Evolutionary conservation across 2,113 vertebrate species (phyloP).

Genomic region (Mugil cephalus): DNA sequence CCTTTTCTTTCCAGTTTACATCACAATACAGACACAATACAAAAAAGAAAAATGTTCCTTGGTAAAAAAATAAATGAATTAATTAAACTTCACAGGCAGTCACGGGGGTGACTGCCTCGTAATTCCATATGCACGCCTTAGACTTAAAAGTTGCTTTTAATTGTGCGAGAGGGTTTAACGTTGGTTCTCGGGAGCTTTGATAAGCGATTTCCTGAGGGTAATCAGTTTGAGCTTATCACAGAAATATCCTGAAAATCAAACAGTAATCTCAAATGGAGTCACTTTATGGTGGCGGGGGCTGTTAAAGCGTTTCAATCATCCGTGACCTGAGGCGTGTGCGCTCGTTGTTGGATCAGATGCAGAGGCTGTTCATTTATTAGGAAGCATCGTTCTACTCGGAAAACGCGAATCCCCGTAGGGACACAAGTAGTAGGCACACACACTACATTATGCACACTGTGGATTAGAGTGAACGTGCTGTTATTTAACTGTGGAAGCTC

Average conservation of each 20-base stretch:
- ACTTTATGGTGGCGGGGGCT: conserved; percentile 31
- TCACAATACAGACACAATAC: too few species aligned
- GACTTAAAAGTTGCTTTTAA: conserved; percentile 14
- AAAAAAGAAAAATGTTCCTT: too few species aligned
- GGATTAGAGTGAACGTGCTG: neutral
- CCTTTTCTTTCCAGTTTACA: too few species aligned
- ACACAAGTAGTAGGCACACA: too few species aligned
- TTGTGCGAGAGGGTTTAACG: conserved; percentile 1
- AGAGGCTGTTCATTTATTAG: conserved; percentile 11
- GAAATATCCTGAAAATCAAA: conserved; percentile 30
- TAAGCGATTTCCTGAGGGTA: neutral
- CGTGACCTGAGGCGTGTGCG: conserved; percentile 12
- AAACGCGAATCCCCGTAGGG: too few species aligned
- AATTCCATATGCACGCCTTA: conserved; percentile 9
- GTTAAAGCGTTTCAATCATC: neutral
- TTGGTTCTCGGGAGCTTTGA: neutral
- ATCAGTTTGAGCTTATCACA: conserved; percentile 23
- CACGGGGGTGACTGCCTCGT: too few species aligned
- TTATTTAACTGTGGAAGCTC: neutral
- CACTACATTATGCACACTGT: neutral
- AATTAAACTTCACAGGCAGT: too few species aligned
- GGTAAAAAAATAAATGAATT: too few species aligned
- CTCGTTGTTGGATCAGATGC: conserved; percentile 15
- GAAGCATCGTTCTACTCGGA: conserved; percentile 4
- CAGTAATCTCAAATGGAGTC: conserved; percentile 21